phyloP scores from a whole-genome alignment of 2,797 vertebrate species.

The Ambastaia sidthimunki region DNA sequence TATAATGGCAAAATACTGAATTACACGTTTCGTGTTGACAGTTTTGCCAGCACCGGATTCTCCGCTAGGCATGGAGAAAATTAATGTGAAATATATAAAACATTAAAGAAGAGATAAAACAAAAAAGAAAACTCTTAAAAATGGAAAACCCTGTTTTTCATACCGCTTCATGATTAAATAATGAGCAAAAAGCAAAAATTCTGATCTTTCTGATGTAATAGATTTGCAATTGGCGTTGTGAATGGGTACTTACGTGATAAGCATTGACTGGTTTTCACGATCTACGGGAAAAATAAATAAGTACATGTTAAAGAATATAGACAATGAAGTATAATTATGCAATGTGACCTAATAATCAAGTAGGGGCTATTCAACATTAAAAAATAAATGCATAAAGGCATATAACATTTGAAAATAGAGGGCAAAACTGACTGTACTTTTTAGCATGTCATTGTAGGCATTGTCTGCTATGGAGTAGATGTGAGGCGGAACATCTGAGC shows the following conservation, averaged over 20 bases:
- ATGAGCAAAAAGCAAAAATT: conserved; percentile 2
- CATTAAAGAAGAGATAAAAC: conserved; percentile 32
- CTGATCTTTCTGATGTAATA: neutral
- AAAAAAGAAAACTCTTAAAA: conserved; percentile 34
- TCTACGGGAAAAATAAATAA: conserved; percentile 75
- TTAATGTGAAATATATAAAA: conserved; percentile 42
- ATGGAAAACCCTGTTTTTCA: conserved; percentile 31
- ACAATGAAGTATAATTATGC: neutral
- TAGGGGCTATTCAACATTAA: neutral
- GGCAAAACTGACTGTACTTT: conserved; percentile 76
- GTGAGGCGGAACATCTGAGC: conserved; percentile 85
- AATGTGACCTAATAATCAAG: neutral
- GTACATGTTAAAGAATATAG: neutral
- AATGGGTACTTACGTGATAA: conserved; percentile 90
- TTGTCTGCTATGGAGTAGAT: conserved; percentile 90
- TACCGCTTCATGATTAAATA: conserved; percentile 32
- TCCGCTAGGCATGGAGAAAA: conserved; percentile 79
- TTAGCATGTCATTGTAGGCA: conserved; percentile 89
- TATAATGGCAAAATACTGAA: conserved; percentile 95
- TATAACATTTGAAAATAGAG: neutral
- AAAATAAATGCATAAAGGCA: neutral
- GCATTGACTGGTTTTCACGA: conserved; percentile 96
- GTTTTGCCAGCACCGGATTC: conserved; percentile 98
- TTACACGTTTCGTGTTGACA: conserved; percentile 97
- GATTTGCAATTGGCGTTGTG: neutral